phyloP scores from a whole-genome alignment of 2,113 vertebrate species.

The Lepidothrix coronata region DNA sequence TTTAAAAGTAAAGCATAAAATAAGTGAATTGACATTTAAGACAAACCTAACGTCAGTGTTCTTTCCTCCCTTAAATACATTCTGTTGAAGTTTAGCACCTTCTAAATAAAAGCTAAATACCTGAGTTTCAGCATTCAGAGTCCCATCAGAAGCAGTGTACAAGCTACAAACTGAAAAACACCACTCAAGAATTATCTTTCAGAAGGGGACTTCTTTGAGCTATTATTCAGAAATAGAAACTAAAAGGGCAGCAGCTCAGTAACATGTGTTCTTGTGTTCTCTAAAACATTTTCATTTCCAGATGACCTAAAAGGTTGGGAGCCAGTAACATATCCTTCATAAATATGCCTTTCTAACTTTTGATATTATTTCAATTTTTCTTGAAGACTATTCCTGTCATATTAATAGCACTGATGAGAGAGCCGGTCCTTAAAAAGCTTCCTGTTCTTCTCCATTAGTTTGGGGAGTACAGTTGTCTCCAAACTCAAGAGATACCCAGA shows the following conservation, averaged over 20 bases:
- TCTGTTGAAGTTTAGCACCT: not conserved
- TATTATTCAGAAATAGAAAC: not conserved
- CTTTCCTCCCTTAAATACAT: not conserved
- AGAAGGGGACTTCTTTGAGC: not conserved
- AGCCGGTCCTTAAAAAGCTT: not conserved
- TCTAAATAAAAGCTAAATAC: not conserved
- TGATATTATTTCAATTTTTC: not conserved
- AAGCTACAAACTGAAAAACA: not conserved
- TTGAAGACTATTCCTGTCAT: not conserved
- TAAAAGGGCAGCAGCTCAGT: not conserved
- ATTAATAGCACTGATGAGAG: not conserved
- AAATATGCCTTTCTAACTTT: not conserved
- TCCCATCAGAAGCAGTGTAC: not conserved
- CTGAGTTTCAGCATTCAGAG: not conserved
- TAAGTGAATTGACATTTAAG: not conserved
- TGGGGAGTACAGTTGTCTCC: not conserved
- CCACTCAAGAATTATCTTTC: not conserved
- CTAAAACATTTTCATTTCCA: slow-evolving; percentile 7
- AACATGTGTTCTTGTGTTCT: not conserved
- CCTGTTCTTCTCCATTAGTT: not conserved
- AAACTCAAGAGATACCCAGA: not conserved
- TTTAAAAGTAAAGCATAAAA: not conserved
- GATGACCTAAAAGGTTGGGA: not conserved
- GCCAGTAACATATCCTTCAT: not conserved
- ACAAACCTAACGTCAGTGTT: not conserved